Base-by-base conservation (phyloP, 2,888 invertebrate genomes). In the Drosophila conformis region DNA sequence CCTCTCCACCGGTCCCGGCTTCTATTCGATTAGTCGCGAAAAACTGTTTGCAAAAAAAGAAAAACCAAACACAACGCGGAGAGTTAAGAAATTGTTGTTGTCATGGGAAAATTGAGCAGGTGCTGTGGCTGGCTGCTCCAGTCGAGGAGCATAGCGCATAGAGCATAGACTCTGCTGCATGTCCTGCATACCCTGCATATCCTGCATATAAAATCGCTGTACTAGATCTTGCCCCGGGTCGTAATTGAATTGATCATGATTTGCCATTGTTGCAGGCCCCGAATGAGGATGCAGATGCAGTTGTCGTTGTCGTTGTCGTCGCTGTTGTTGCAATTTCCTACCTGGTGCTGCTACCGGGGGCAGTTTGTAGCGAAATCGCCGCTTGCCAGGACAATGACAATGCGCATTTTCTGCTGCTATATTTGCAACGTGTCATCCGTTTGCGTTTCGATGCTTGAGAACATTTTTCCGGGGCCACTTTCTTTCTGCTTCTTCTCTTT, bases 171-270 rank as follows among this genome's bases (percentile, higher is more conserved):
- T 25, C 4, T 52, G 79, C 49, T 66, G 64, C 29, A 65, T 72
- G 61, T 73, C 69, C 80, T 78, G 76, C 69, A 69, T 63, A 60
- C 18, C 35, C 54, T 54, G 54, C 36, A 54, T 63, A 60, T 25
- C 35, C 54, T 54, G 54, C 36, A 54, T 38, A 36, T 35, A 72
- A 65, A 69, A 69, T 75, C 63, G 58, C 69, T 78, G 78, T 70
- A 73, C 81, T 66, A 73, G n/a, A 70, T 78, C 70, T 73, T 61
- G 64, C 51, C 59, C 61, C 61, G 59, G 51, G 29, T 67, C 40
- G 70, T 90, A 91, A 91, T 91, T 91, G 89, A 90, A 91, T 91
- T 91, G 90, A 89, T 91, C 91, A 80, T 87, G 89, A 91, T 83
- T 82, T 82, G 75, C 81, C 79, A 90, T 91, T 91, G 91, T 91